A percentile compares a stretch with the other conserved stretches of the same genome.
Evolutionary conservation across 2,797 vertebrate genomes (phyloP).

Genomic region (Halcyon badia): DNA sequence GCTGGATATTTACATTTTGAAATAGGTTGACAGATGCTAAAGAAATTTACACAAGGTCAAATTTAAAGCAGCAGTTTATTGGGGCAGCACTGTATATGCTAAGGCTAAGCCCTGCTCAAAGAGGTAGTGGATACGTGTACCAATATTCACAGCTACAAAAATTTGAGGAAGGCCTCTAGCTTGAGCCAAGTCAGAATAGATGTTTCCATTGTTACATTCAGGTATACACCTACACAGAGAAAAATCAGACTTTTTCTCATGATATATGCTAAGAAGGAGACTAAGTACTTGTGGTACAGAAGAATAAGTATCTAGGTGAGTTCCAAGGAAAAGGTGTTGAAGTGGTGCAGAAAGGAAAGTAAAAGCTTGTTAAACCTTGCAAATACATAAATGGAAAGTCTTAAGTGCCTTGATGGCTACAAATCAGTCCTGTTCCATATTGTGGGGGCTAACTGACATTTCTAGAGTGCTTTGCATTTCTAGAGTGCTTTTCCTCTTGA

Average conservation of each 20-base stretch:
- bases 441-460: neutral
- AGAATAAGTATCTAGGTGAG: neutral
- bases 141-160: neutral
- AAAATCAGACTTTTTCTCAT: neutral
- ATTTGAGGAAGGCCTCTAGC: neutral
- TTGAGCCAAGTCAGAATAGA: neutral
- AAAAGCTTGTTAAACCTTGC: neutral
- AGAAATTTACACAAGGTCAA: neutral
- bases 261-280: neutral
- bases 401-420: neutral
- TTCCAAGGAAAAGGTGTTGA: neutral
- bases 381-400: neutral
- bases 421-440: neutral
- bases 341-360: neutral
- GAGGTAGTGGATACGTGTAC: accelerated
- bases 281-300: neutral
- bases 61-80: neutral
- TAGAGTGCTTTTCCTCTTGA: neutral
- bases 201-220: neutral
- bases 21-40: neutral
- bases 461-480: neutral
- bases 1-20: neutral
- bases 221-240: neutral
- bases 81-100: neutral
- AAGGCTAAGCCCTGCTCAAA: neutral